Base-by-base conservation (phyloP, 2,888 invertebrate species). In the Acanthoscelides obtectus region DNA sequence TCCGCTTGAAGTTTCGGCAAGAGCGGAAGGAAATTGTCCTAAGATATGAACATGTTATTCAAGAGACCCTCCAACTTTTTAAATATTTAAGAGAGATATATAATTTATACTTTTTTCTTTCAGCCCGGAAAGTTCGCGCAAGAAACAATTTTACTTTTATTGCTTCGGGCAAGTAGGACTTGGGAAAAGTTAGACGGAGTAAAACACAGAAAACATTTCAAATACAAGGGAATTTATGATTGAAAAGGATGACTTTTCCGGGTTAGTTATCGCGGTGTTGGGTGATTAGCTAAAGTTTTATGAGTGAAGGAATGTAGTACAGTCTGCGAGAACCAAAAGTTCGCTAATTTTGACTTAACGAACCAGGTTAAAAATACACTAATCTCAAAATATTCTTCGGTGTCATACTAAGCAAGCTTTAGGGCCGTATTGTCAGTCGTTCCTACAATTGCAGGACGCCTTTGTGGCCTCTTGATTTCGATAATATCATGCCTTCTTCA, bases 21-120 rank as follows among this genome's bases (percentile, higher is more conserved):
- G 17, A 71, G 70, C 70, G 71, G 71, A 22, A 71, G 70, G 75
- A 72, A 75, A 75, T 73, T 72, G 73, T 72, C 69, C 69, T 72
- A 74, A 75, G 73, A 75, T 75, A 75, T 72, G 73, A 69, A 72
- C 75, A 74, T 75, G 73, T 74, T 75, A 73, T 75, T 75, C 71
- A 66, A 68, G 71, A 22, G 65, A 67, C 25, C 67, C 67, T 27
- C 20, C n/a, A 70, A 70, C 67, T 70, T 70, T 67, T 64, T 70
- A 63, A 63, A 70, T 63, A 67, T 70, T 63, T 67, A 67, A 20
- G 27, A 70, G 70, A 66, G 25, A 70, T 63, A 70, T 70, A 63
- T 68, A 67, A 70, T 70, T 70, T 70, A 70, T 70, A 70, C 67
- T 70, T 68, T 70, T 70, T 67, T 67, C 67, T 67, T 70, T 17